These are phyloP conservation scores for Panulirus ornatus DNA, from an alignment of 1,140 invertebrate species.

Conservation along the genomic window DNA sequence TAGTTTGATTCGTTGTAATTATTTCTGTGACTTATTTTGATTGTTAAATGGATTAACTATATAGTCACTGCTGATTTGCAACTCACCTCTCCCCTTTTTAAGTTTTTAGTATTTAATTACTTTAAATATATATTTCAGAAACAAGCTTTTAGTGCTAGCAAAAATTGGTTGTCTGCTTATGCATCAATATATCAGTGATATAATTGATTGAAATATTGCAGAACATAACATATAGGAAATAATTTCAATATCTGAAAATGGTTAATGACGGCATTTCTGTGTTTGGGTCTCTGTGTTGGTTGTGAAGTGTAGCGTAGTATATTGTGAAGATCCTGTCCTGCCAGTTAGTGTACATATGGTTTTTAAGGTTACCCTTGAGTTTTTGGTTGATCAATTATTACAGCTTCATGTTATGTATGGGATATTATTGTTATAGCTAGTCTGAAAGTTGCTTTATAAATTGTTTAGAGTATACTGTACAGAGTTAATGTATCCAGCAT, in stretches of 20 bases:
- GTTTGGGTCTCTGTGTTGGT: slow-evolving; percentile 43
- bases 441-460: slow-evolving; percentile 21
- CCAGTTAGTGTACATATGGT: slow-evolving; percentile 21
- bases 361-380: neutral
- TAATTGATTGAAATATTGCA: neutral
- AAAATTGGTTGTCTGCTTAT: neutral
- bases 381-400: slow-evolving; percentile 4
- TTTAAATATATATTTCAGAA: neutral
- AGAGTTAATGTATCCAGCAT: neutral
- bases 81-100: slow-evolving; percentile 18
- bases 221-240: neutral
- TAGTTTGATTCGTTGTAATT: slow-evolving; percentile 15
- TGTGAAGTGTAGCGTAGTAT: slow-evolving; percentile 28
- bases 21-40: slow-evolving; percentile 21
- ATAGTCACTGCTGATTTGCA: slow-evolving; percentile 1
- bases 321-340: slow-evolving; percentile 22
- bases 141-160: slow-evolving; percentile 6
- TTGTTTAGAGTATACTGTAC: slow-evolving; percentile 40
- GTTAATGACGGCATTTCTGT: neutral
- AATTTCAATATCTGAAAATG: neutral
- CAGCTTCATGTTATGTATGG: slow-evolving; percentile 24
- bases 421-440: slow-evolving; percentile 46
- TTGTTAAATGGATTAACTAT: slow-evolving; percentile 15
- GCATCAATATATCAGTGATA: neutral
- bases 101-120: neutral